Base-by-base conservation (phyloP, 23 tunicate genomes). In the Trididemnum miniatum region DNA sequence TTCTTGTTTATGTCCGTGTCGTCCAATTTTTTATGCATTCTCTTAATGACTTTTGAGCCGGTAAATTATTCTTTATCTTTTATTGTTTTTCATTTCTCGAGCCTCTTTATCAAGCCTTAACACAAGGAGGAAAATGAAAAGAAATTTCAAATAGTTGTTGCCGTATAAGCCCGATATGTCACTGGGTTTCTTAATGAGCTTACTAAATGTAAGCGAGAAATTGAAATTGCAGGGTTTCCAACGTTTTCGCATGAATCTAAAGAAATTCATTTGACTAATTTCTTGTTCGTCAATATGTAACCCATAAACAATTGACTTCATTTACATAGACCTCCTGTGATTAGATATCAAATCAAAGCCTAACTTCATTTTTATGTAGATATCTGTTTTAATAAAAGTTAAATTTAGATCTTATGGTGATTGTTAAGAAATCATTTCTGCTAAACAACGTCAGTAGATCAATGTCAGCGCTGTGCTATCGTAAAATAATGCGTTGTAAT, bases 31-130 rank as follows among this genome's bases (percentile, higher is more conserved):
- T 20, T 62, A 20, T 20, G 67, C 29, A 20, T 62, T 62, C 27
- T 5, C 67, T 62, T 62, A 25, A 62, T 20, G 67, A 62, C 67
- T n/a, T 12, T n/a, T 20, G 5, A 26, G 22, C 29, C 29, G 67
- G 29, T 20, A 62, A 62, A 62, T 62, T n/a, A 62, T 15, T 26
- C 67, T 49, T 62, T 62, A 62, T 62, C 67, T 62, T 62, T 62
- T 62, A 62, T 62, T 62, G 67, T 26, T 20, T 62, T 62, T 62
- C 26, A 62, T 25, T 62, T 62, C 67, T 25, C 26, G 4, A 12
- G 5, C 25, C 5, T n/a, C 15, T 44, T 44, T 7, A 44, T 44
- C 12, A 44, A 44, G 54, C 54, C 15, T 15, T 44, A 9, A 44
- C 54, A 44, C 54, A 44, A 44, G 54, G 15, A 44, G 15, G 15